Evolutionary conservation across 2,113 vertebrate genomes (phyloP), one percentile per base, ranked within the genome.

Genomic region (Callipepla squamata): DNA sequence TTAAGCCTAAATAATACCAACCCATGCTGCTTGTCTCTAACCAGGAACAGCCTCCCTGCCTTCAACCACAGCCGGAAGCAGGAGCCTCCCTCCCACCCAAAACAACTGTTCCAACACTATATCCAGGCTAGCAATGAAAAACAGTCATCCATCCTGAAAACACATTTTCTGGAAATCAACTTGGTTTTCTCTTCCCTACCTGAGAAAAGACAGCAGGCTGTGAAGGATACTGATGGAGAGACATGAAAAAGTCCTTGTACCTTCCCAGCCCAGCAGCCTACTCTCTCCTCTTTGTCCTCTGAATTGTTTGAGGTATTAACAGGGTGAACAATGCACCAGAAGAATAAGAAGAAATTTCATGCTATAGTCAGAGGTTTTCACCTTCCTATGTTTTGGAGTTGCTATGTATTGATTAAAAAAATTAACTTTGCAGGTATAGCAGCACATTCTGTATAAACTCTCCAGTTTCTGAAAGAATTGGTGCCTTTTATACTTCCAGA

Each of bases 241-340:
- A 2, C 3, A 2, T 16, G 79, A 51, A 72, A 38, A 20, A 80
- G 65, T 23, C 36, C 5, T 40, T 48, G 26, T 40, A 20, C 26
- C 22, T 23, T 22, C 19, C 58, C 53, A 72, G 44, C 7, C 28
- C 47, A 57, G 42, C 42, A 85, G 62, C 30, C 0, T 0, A 0
- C 3, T 19, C 36, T 48, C n/a, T 22, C 12, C 28, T 84, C 47
- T 28, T 20, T 20, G 48, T 42, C 67, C 32, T 40, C 40, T 1
- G 2, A 68, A 40, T 7, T 73, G 32, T 25, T 42, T 18, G 17
- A 80, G 21, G 32, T 16, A 59, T 44, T 70, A 68, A 61, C 34
- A 61, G 30, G 18, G 42, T 45, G 50, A 84, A 63, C 13, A 70
- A 4, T 6, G 55, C 16, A 55, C 36, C 9, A 45, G 9, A 45